phyloP scores from a whole-genome alignment of 2,888 invertebrate genomes.

The Melinaea menophilus region DNA sequence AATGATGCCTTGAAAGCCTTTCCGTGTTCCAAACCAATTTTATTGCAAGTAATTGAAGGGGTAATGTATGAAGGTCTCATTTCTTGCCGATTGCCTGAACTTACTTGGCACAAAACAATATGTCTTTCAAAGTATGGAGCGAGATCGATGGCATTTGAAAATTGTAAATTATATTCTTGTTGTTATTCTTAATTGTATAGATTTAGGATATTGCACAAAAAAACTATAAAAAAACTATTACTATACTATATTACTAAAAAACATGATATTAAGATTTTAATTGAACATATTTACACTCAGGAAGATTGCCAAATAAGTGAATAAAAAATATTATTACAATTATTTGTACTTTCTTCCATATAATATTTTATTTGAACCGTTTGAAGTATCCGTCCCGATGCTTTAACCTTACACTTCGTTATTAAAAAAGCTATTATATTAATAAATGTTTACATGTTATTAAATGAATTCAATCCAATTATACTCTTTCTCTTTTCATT shows the following conservation, averaged over 20 bases:
- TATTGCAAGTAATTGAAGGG: conserved; percentile 32
- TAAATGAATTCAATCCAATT: too few relatives aligned
- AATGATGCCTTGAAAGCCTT: conserved; percentile 31
- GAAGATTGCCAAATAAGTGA: too few relatives aligned
- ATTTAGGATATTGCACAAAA: neutral
- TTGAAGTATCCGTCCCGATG: too few relatives aligned
- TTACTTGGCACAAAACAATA: conserved; percentile 22
- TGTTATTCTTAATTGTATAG: neutral
- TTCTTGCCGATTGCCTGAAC: conserved; percentile 18
- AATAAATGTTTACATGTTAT: too few relatives aligned
- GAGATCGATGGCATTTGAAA: neutral
- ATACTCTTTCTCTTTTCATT: too few relatives aligned
- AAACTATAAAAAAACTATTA: neutral
- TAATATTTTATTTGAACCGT: too few relatives aligned
- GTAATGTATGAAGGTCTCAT: conserved; percentile 25
- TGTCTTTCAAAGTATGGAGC: neutral
- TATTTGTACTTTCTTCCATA: too few relatives aligned
- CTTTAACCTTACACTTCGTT: too few relatives aligned
- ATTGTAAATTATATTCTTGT: neutral
- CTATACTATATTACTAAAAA: neutral
- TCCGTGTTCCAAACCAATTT: conserved; percentile 33
- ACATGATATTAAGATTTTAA: neutral
- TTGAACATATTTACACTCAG: too few relatives aligned
- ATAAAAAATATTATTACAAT: too few relatives aligned
- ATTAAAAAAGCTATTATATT: too few relatives aligned